Conservation (phyloP, 2,888 invertebrate species). For the Balanococcus diminutus region DNA sequence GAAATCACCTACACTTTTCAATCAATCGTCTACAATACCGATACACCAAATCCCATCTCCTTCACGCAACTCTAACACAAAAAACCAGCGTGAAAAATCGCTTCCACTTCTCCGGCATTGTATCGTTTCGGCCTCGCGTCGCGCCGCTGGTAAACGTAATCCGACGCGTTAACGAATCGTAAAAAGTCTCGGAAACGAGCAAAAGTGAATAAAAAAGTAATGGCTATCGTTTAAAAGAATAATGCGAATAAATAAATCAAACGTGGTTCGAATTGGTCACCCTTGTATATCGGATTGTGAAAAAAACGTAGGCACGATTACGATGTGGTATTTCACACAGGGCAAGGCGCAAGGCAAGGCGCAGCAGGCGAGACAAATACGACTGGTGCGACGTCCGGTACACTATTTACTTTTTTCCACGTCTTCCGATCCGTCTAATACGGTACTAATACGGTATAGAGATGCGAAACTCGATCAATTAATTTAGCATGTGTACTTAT, state of each 20-base stretch:
- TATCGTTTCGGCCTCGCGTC: neutral
- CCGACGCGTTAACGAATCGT: slow-evolving; percentile 31
- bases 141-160: neutral
- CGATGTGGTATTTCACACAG: neutral
- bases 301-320: neutral
- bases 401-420: too few relatives aligned
- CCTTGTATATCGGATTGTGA: neutral
- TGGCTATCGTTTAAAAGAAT: slow-evolving; percentile 34
- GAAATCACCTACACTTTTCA: neutral
- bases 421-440: neutral
- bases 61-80: neutral
- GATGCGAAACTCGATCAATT: neutral
- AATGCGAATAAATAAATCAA: slow-evolving; percentile 38
- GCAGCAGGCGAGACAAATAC: neutral
- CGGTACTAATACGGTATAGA: neutral
- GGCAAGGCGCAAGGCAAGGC: neutral
- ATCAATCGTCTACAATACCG: neutral
- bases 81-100: slow-evolving; percentile 26
- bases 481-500: neutral
- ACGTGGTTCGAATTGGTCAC: slow-evolving; percentile 11
- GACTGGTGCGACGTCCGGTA: neutral
- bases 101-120: neutral
- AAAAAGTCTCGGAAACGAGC: neutral
- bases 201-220: slow-evolving; percentile 44
- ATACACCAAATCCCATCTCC: neutral